Evolutionary conservation across 2,888 invertebrate genomes (phyloP).

Genomic region (Noctuana brunneofusca): DNA sequence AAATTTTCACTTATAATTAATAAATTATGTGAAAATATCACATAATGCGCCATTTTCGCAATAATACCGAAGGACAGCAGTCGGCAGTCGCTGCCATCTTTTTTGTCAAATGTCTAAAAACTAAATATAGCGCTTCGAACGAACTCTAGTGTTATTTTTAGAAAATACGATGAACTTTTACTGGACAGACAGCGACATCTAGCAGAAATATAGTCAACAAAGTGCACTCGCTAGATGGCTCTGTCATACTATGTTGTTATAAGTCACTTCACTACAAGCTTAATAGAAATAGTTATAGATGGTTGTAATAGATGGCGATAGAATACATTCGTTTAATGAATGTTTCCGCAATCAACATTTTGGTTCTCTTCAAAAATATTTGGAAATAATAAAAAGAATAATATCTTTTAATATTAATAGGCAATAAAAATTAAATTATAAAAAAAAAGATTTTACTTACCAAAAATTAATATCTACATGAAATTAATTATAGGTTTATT

Average conservation of each 20-base stretch:
- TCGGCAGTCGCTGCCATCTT: constrained; percentile 82
- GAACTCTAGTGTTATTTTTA: constrained; percentile 83
- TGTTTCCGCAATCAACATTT: no score
- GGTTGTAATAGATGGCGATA: constrained; percentile 50
- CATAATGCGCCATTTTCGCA: constrained; percentile 81
- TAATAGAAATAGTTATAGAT: background rate
- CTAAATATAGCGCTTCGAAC: constrained; percentile 81
- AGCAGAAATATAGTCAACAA: background rate
- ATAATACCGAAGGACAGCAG: constrained; percentile 78
- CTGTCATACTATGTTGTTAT: background rate
- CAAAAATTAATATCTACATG: no score
- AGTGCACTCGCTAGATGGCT: background rate
- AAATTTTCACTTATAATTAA: constrained; percentile 76
- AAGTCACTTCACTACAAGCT: no score
- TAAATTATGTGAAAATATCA: constrained; percentile 78
- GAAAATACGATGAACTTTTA: constrained; percentile 59
- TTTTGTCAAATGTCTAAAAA: constrained; percentile 83
- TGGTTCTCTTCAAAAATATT: no score
- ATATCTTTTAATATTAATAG: no score
- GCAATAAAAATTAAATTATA: no score
- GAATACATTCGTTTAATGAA: background rate
- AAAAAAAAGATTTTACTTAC: no score
- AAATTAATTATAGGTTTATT: no score
- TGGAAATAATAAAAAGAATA: no score
- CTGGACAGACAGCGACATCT: constrained; percentile 60